A percentile compares a stretch with the other conserved stretches of the same genome.
Evolutionary conservation across 2,888 invertebrate species (phyloP).

Genomic region (Spisula subtruncata): DNA sequence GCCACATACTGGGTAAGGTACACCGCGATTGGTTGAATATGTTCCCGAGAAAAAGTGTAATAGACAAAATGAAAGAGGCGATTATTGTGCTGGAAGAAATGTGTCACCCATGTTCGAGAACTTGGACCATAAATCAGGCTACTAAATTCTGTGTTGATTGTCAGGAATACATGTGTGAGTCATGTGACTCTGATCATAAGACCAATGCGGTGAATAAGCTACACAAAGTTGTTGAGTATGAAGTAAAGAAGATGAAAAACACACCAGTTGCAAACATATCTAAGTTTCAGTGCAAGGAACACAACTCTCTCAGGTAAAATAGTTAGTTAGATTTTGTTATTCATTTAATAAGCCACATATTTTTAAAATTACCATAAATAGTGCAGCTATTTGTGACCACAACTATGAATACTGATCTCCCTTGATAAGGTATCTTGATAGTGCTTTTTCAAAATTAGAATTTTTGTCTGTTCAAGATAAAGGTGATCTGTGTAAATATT

Average conservation of each 20-base stretch:
- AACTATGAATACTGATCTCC: no score
- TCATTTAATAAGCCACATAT: no score
- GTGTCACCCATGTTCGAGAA: conserved; percentile 61
- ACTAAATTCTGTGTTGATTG: conserved; percentile 62
- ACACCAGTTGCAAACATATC: conserved; percentile 64
- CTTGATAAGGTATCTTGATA: no score
- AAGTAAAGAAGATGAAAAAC: conserved; percentile 65
- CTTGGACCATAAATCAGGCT: conserved; percentile 56
- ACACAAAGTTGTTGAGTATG: conserved; percentile 59
- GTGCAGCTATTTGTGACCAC: no score
- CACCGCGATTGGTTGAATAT: conserved; percentile 57
- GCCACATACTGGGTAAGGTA: conserved; percentile 64
- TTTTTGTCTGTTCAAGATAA: no score
- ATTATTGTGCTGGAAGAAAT: conserved; percentile 62
- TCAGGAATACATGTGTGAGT: conserved; percentile 58
- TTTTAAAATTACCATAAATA: no score
- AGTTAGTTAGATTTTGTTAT: no score
- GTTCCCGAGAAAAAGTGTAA: conserved; percentile 62
- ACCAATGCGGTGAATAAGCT: conserved; percentile 26
- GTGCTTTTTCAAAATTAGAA: no score
- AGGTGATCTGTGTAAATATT: no score
- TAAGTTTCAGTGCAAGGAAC: conserved; percentile 63
- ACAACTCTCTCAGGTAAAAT: conserved; percentile 57
- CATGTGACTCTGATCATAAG: conserved; percentile 53
- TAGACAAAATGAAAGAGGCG: conserved; percentile 68